Percentiles rank a stretch among this genome's conserved stretches.
These are phyloP conservation scores for Lochmaea capreae DNA, from an alignment of 2,888 invertebrate genomes.

Conservation along the genomic window DNA sequence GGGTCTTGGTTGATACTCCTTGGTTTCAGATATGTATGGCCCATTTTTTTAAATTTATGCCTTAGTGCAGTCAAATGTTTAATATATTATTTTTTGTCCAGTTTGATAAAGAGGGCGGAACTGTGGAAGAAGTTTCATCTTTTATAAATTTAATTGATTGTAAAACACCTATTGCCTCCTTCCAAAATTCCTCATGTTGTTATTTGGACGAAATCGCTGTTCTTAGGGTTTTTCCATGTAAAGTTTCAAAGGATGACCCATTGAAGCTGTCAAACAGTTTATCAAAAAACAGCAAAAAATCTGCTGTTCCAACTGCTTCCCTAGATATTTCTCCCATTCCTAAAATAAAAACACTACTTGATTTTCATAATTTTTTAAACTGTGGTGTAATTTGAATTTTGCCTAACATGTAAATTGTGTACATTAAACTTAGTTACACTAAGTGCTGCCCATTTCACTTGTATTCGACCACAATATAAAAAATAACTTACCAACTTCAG, in stretches of 20 bases:
- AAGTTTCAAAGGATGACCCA: conserved; percentile 18
- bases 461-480: background rate
- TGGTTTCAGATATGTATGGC: conserved; percentile 39
- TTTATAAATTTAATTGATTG: conserved; percentile 25
- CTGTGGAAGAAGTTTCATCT: conserved; percentile 16
- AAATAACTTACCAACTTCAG: conserved; percentile 8
- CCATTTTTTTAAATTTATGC: conserved; percentile 36
- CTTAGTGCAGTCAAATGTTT: conserved; percentile 38
- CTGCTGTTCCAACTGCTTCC: conserved; percentile 36
- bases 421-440: too few species aligned
- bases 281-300: conserved; percentile 34
- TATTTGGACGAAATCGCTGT: conserved; percentile 19
- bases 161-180: conserved; percentile 15
- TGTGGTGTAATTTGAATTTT: background rate
- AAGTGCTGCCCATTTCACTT: background rate
- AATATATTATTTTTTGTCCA: conserved; percentile 40
- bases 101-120: conserved; percentile 41
- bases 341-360: background rate
- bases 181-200: conserved; percentile 23
- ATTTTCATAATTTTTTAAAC: background rate
- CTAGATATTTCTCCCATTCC: conserved; percentile 13
- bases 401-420: too few species aligned
- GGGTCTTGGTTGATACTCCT: conserved; percentile 47
- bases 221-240: conserved; percentile 23
- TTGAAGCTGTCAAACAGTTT: conserved; percentile 41